Evolutionary conservation across 2,888 invertebrate species (phyloP).

Genomic region (Operophtera brumata): DNA sequence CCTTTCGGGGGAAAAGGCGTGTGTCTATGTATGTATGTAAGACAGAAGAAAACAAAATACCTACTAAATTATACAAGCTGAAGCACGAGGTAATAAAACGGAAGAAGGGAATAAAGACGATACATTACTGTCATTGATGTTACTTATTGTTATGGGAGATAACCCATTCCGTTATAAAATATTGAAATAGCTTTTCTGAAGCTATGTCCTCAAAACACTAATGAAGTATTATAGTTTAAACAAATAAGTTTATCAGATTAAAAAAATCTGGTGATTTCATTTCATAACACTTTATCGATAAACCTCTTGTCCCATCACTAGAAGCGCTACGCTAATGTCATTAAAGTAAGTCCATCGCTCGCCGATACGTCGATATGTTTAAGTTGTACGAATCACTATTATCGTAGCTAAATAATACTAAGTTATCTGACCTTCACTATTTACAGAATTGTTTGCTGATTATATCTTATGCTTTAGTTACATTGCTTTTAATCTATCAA

Average conservation of each 20-base stretch:
- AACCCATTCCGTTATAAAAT: not conserved
- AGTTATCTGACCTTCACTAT: conserved; percentile 22
- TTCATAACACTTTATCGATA: conserved; percentile 33
- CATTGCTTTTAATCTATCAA: too few relatives aligned
- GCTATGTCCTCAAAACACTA: not conserved
- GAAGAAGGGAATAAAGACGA: not conserved
- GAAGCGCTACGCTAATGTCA: conserved; percentile 63
- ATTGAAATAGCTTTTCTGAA: not conserved
- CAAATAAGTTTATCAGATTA: not conserved
- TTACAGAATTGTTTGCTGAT: not conserved
- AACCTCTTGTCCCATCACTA: conserved; percentile 45
- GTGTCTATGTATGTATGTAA: too few relatives aligned
- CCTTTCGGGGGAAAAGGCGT: too few relatives aligned
- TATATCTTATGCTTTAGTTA: not conserved
- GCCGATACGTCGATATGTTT: conserved; percentile 63
- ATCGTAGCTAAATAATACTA: conserved; percentile 26
- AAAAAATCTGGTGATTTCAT: not conserved
- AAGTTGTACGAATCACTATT: conserved; percentile 50
- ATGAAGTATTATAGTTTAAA: not conserved
- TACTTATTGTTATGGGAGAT: not conserved
- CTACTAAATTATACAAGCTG: too few relatives aligned
- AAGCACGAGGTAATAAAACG: not conserved
- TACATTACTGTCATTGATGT: not conserved
- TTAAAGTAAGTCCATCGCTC: conserved; percentile 70
- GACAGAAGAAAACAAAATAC: too few relatives aligned